Evolutionary conservation across 2,113 vertebrate genomes (phyloP).

Genomic region (Cochlearius cochlearius): DNA sequence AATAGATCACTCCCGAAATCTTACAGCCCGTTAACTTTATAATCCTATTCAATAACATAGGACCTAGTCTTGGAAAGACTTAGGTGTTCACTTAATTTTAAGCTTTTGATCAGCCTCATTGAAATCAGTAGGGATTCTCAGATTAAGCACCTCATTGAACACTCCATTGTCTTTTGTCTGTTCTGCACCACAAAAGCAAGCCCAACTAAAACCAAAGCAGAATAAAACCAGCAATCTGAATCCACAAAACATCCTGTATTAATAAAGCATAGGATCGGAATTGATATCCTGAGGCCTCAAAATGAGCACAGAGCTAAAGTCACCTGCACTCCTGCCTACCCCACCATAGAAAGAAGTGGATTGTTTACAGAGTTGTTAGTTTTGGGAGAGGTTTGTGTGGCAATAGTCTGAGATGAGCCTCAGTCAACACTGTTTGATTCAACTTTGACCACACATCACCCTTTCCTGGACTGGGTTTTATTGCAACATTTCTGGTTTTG

Average conservation of each 20-base stretch:
- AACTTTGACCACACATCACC: neutral
- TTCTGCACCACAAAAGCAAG: neutral
- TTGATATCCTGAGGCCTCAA: neutral
- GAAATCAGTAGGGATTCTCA: neutral
- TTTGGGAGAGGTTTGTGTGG: neutral
- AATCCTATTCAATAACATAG: neutral
- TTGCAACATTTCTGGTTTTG: slow-evolving; percentile 24
- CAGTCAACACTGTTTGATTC: neutral
- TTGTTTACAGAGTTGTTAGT: neutral
- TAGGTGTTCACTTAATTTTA: neutral
- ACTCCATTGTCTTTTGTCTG: neutral
- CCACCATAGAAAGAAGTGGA: neutral
- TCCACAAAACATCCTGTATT: neutral
- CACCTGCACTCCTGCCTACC: neutral
- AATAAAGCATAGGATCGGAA: neutral
- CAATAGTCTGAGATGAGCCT: neutral
- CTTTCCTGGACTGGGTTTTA: slow-evolving; percentile 19
- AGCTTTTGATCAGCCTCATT: neutral
- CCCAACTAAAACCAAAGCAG: neutral
- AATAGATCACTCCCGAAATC: neutral
- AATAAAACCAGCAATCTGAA: neutral
- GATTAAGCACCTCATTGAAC: neutral
- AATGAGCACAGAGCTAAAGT: neutral
- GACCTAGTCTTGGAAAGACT: neutral
- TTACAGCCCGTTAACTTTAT: neutral